These are phyloP conservation scores for Meriones psammophilus DNA, from an alignment of 2,797 vertebrate genomes.

Conservation along the genomic window DNA sequence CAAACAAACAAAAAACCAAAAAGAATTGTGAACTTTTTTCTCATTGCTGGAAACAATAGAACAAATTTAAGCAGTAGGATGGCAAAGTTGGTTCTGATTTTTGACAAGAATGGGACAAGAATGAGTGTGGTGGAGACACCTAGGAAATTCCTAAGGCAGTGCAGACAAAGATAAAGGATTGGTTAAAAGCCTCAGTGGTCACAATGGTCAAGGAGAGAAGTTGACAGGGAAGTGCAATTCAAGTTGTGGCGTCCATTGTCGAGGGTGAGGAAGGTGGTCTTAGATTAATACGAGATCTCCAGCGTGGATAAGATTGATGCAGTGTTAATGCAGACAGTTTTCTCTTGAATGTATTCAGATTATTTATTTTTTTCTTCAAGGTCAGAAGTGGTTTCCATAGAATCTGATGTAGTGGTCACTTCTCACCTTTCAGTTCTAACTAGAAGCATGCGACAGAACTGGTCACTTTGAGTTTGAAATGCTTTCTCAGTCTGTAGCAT, in stretches of 20 bases:
- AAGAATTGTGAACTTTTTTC: background rate
- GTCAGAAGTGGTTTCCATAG: background rate
- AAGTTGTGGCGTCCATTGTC: background rate
- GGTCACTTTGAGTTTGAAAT: background rate
- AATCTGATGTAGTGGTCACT: background rate
- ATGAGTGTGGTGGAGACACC: background rate
- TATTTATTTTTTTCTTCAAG: background rate
- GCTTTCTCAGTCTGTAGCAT: background rate
- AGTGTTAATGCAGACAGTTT: background rate
- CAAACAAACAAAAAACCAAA: background rate
- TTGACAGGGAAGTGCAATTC: background rate
- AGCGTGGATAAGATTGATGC: background rate
- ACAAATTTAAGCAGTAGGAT: background rate
- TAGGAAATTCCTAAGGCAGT: background rate
- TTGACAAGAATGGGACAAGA: background rate
- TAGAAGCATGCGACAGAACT: background rate
- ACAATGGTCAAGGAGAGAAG: background rate
- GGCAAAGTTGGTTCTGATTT: background rate
- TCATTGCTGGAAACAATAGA: background rate
- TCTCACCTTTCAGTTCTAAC: background rate
- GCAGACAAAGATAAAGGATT: background rate
- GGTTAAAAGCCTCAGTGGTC: background rate
- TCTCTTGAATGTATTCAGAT: background rate
- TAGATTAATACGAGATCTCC: background rate
- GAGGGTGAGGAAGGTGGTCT: background rate